Percentiles rank a stretch among this genome's conserved stretches.
Conservation (phyloP, 2,113 vertebrate species). For the Lonchura striata region DNA sequence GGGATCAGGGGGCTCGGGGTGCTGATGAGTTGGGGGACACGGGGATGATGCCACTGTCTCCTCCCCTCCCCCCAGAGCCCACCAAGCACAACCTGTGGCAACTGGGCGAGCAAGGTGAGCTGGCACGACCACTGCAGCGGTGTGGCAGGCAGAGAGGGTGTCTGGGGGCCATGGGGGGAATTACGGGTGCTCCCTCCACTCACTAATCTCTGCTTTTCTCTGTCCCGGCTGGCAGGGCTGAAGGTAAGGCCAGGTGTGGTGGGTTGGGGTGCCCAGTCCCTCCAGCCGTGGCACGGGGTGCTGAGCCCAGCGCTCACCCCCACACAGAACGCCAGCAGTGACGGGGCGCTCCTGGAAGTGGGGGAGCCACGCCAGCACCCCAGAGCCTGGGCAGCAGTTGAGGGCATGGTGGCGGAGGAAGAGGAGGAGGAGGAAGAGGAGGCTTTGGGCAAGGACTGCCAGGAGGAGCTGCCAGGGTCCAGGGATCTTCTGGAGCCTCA, state of each 20-base stretch:
- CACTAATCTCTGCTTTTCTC: background rate
- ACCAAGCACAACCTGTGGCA: conserved; percentile 77
- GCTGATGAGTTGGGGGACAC: background rate
- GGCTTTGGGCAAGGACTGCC: conserved; percentile 59
- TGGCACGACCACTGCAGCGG: rapidly evolving
- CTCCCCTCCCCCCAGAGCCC: conserved; percentile 75
- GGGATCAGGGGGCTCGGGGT: background rate
- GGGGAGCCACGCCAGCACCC: conserved; percentile 67
- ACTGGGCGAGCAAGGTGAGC: conserved; percentile 17
- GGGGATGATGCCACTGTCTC: background rate
- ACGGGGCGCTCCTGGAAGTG: conserved; percentile 79
- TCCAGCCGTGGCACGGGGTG: background rate
- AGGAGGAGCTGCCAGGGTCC: conserved; percentile 69
- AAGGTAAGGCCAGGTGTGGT: conserved; percentile 53
- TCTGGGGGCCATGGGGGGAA: rapidly evolving
- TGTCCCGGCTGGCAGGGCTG: conserved; percentile 31
- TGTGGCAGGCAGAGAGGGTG: rapidly evolving
- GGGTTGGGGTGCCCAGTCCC: background rate
- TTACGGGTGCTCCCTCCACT: background rate
- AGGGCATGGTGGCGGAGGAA: conserved; percentile 62
- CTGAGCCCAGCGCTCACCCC: conserved; percentile 1
- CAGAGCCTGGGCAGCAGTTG: conserved; percentile 34
- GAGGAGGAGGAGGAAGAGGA: conserved; percentile 28
- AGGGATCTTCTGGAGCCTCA: conserved; percentile 63
- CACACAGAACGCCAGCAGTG: conserved; percentile 85